phyloP scores from a whole-genome alignment of 2,113 vertebrate genomes.

The Prunella himalayana region DNA sequence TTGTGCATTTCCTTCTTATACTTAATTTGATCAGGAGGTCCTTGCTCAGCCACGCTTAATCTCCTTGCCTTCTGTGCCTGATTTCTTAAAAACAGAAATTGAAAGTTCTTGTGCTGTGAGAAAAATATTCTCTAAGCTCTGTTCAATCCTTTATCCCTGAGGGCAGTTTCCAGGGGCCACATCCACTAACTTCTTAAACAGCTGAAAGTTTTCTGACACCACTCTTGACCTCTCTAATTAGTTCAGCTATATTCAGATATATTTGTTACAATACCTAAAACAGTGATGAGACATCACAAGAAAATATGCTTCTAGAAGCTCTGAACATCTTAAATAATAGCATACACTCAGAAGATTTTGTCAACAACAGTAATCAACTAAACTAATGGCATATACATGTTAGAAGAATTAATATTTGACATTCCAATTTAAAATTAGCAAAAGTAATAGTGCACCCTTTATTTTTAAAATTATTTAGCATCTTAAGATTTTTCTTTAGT shows the following conservation, averaged over 20 bases:
- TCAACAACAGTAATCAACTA: background rate
- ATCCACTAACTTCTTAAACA: background rate
- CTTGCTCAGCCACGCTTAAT: background rate
- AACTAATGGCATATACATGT: background rate
- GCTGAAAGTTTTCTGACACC: background rate
- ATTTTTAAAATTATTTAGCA: background rate
- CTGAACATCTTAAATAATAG: background rate
- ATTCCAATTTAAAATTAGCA: background rate
- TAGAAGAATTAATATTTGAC: background rate
- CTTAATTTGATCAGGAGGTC: background rate
- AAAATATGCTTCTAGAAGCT: background rate
- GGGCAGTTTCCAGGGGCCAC: rapidly evolving
- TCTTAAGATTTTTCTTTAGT: background rate
- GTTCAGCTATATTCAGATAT: background rate
- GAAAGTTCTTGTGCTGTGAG: background rate
- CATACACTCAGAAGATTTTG: background rate
- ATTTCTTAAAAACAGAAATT: background rate
- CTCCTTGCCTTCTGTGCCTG: background rate
- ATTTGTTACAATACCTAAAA: background rate
- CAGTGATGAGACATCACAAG: background rate
- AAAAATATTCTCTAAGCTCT: background rate
- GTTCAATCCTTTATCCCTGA: background rate
- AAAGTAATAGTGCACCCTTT: background rate
- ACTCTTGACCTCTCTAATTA: background rate
- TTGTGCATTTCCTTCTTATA: background rate